phyloP scores from a whole-genome alignment of 2,113 vertebrate genomes.

The Phasianus colchicus region DNA sequence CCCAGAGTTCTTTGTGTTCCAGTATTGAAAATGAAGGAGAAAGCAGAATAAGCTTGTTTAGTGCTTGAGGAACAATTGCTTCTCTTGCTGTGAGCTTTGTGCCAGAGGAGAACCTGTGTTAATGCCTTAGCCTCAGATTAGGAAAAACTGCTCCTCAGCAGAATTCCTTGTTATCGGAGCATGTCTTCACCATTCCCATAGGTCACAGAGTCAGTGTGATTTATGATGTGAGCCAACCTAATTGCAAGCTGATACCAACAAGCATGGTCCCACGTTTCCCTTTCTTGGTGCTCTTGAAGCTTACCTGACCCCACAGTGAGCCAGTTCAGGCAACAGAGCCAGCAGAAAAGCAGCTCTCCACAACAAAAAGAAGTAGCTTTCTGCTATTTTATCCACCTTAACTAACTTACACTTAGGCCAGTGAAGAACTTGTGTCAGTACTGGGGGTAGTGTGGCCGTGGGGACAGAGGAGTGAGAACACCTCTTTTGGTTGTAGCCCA shows the following conservation, averaged over 20 bases:
- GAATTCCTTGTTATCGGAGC: neutral
- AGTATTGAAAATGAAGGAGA: neutral
- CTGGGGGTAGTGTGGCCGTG: accelerated
- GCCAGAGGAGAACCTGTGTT: neutral
- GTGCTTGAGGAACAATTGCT: accelerated
- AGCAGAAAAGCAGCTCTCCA: neutral
- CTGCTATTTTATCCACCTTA: neutral
- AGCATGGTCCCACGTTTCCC: neutral
- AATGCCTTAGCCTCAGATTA: neutral
- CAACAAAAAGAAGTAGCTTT: neutral
- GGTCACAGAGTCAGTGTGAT: neutral
- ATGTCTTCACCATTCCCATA: neutral
- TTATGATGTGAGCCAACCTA: neutral
- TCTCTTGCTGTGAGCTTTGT: neutral
- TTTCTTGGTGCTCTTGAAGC: neutral
- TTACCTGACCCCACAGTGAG: neutral
- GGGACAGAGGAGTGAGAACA: accelerated
- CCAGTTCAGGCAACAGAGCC: neutral
- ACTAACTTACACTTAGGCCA: neutral
- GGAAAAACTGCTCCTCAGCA: neutral
- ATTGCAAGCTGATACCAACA: neutral
- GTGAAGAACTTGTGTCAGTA: accelerated
- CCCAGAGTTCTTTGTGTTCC: neutral
- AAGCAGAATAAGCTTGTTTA: neutral
- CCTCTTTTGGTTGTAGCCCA: neutral